Percentiles rank a stretch among this genome's conserved stretches.
Conservation (phyloP, 2,888 invertebrate genomes). For the Synergus gifuensis region DNA sequence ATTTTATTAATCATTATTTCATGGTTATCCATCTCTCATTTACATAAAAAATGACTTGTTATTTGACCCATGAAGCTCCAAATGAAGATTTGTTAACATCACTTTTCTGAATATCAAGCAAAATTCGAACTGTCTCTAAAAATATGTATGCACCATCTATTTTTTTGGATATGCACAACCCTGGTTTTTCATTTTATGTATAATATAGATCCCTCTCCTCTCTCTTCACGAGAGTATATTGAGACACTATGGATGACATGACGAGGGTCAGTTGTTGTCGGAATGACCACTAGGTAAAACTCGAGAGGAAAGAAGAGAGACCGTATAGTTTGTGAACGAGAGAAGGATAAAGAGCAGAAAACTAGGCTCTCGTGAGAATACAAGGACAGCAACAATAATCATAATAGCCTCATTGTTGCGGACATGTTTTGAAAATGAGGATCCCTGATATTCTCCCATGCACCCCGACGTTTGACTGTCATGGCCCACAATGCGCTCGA, state of each 20-base stretch:
- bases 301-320: constrained; percentile 43
- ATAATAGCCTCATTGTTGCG: constrained; percentile 76
- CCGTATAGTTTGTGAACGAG: neutral
- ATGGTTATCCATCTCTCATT: no score
- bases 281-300: constrained; percentile 71
- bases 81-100: neutral
- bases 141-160: neutral
- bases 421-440: constrained; percentile 77
- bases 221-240: constrained; percentile 59
- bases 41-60: no score
- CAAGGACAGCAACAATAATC: constrained; percentile 67
- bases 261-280: constrained; percentile 72
- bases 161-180: neutral
- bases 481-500: constrained; percentile 61
- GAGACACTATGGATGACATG: constrained; percentile 72
- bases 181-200: neutral
- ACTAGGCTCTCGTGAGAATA: constrained; percentile 33
- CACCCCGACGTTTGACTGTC: constrained; percentile 54
- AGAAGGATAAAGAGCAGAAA: constrained; percentile 19
- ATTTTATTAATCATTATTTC: no score
- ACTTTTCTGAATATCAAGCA: no score
- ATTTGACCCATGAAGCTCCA: no score
- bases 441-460: constrained; percentile 47
- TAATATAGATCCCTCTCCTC: neutral
- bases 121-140: no score